These are phyloP conservation scores for Zenarchopterus dispar DNA, from an alignment of 2,797 vertebrate genomes.

Conservation along the genomic window DNA sequence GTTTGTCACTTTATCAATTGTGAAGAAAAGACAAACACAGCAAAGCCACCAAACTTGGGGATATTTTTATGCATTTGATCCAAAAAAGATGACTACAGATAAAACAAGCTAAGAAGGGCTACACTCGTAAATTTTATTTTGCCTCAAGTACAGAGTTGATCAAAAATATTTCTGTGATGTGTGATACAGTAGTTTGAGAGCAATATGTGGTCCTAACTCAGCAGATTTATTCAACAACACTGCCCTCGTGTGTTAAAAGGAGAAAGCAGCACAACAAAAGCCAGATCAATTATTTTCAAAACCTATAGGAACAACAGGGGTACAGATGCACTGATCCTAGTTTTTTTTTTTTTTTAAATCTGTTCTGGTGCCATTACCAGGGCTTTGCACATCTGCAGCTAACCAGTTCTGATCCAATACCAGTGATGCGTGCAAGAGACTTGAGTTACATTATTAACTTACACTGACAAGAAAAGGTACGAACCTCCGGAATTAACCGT, in stretches of 20 bases:
- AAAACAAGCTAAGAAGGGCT: not conserved
- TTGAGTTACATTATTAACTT: too few relatives aligned
- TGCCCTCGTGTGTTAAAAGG: constrained; percentile 66
- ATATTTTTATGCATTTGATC: not conserved
- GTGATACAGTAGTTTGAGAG: not conserved
- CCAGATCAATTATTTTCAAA: too few relatives aligned
- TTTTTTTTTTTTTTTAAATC: too few relatives aligned
- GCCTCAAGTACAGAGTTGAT: not conserved
- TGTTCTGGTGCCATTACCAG: too few relatives aligned
- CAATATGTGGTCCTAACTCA: not conserved
- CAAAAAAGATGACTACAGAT: not conserved
- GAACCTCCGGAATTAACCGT: too few relatives aligned
- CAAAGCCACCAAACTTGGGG: too few relatives aligned
- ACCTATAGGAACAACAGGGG: too few relatives aligned
- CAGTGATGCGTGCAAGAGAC: too few relatives aligned
- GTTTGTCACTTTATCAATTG: constrained; percentile 31
- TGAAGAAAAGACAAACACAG: not conserved
- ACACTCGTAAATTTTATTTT: not conserved
- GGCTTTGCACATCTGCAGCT: too few relatives aligned
- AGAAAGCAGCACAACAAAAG: not conserved
- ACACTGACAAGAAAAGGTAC: too few relatives aligned
- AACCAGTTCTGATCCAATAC: too few relatives aligned
- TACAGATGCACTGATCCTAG: too few relatives aligned
- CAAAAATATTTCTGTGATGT: not conserved
- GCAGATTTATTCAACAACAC: constrained; percentile 49